Evolutionary conservation across 1,140 invertebrate genomes (phyloP).

Genomic region (Nymphalis io): DNA sequence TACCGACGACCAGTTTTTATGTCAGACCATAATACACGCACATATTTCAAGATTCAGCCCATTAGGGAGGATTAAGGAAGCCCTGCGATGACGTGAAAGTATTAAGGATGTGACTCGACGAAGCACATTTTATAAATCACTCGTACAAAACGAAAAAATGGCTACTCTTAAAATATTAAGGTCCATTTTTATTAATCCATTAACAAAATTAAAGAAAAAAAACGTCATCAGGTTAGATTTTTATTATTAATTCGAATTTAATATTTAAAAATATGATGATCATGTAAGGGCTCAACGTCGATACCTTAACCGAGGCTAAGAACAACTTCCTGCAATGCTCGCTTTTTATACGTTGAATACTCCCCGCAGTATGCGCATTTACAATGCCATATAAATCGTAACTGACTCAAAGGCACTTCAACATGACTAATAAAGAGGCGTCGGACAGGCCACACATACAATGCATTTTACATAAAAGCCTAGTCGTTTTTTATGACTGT

Average conservation of each 20-base stretch:
- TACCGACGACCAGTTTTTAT: constrained; percentile 35
- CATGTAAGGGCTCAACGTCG: neutral
- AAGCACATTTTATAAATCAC: constrained; percentile 48
- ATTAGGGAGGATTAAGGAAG: constrained; percentile 75
- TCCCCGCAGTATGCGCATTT: constrained; percentile 24
- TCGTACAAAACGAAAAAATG: constrained; percentile 12
- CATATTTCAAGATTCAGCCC: constrained; percentile 66
- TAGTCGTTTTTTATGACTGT: constrained; percentile 63
- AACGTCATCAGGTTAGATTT: neutral
- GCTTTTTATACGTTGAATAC: constrained; percentile 22
- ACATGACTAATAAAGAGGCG: constrained; percentile 48
- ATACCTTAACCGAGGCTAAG: neutral
- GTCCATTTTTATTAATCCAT: neutral
- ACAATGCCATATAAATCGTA: constrained; percentile 48
- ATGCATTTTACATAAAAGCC: constrained; percentile 66
- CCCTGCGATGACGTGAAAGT: constrained; percentile 63
- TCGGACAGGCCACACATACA: constrained; percentile 59
- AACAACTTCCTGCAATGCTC: constrained; percentile 20
- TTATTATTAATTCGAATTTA: neutral
- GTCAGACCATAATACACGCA: constrained; percentile 38
- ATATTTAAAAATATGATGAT: neutral
- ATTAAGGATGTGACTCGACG: constrained; percentile 62
- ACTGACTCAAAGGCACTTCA: constrained; percentile 33
- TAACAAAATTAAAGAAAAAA: neutral
- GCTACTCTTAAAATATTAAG: neutral